Percentiles rank a stretch among this genome's conserved stretches.
Evolutionary conservation across 2,888 invertebrate genomes (phyloP).

Genomic region (Corythucha ciliata): DNA sequence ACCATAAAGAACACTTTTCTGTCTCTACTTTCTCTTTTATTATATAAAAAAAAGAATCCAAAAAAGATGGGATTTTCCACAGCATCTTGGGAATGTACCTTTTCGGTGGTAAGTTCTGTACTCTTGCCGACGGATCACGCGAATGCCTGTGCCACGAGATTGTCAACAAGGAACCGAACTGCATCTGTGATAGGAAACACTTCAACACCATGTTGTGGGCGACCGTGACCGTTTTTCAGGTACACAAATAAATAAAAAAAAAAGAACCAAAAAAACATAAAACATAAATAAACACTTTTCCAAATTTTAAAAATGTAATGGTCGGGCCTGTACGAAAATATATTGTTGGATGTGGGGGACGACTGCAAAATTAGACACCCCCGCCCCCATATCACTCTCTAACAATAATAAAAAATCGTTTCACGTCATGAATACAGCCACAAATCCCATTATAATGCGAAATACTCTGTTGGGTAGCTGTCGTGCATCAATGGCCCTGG

Average conservation of each 20-base stretch:
- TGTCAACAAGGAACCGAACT: conserved; percentile 76
- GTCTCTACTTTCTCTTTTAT: background rate
- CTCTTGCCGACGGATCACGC: conserved; percentile 77
- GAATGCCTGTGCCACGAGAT: conserved; percentile 92
- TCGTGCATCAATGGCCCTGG: too few species aligned
- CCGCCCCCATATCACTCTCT: too few species aligned
- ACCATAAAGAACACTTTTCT: too few species aligned
- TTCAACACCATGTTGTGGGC: conserved; percentile 98
- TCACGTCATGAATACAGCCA: too few species aligned
- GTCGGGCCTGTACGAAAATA: too few species aligned
- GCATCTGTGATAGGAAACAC: conserved; percentile 95
- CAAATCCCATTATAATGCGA: too few species aligned
- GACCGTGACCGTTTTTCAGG: conserved; percentile 95
- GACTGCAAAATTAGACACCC: too few species aligned
- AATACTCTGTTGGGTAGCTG: too few species aligned
- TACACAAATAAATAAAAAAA: conserved; percentile 44
- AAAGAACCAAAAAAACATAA: conserved; percentile 14
- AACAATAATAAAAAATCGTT: too few species aligned
- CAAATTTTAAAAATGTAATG: too few species aligned
- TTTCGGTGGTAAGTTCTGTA: conserved; percentile 99
- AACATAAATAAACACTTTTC: background rate
- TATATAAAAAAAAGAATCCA: background rate
- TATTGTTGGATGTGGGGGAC: too few species aligned
- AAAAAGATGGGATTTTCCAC: background rate
- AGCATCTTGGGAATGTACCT: conserved; percentile 99